Evolutionary conservation across 2,888 invertebrate genomes (phyloP), one percentile per base, ranked within the genome.

Genomic region (Amblyjoppa proteus): DNA sequence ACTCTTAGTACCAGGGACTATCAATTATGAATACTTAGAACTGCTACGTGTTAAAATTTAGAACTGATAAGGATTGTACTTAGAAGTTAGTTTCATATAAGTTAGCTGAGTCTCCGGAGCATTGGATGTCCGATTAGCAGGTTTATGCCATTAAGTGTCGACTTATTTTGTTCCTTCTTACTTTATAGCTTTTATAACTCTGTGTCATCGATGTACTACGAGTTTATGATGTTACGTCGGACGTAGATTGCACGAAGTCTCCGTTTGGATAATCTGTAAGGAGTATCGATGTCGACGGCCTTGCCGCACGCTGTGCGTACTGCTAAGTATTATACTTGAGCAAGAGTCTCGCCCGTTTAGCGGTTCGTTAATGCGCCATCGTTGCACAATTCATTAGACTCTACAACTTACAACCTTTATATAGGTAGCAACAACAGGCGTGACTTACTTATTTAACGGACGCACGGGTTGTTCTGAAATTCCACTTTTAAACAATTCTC

Each of bases 301-400:
- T 90, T 88, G 89, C 85, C 84, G 71, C 69, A 71, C 76, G 34
- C 75, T 38, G 74, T 68, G 85, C 79, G 81, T 45, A 66, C 69
- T 84, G 89, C 88, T 89, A 89, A 90, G 85, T 88, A 88, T 89
- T 91, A 89, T 84, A 87, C 88, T 88, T 81, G 82, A 83, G 89
- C 89, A 89, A 90, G 81, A 88, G 64, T 49, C 75, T 87, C 87
- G 64, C 58, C 77, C 89, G 87, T 89, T 92, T 90, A 92, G 90
- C 90, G 84, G 70, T 80, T 84, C 83, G 90, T 89, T 91, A 91
- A 90, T 89, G 81, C 69, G 81, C 61, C 71, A 51, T 75, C 69
- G 85, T 92, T 91, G 85, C 90, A 87, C 88, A 92, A 92, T 90
- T 89, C 79, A 86, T 90, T 89, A 89, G 89, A 83, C 68, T 73